A percentile compares a stretch with the other conserved stretches of the same genome.
phyloP scores from a whole-genome alignment of 2,113 vertebrate genomes.

The Chaenogobius annularis region DNA sequence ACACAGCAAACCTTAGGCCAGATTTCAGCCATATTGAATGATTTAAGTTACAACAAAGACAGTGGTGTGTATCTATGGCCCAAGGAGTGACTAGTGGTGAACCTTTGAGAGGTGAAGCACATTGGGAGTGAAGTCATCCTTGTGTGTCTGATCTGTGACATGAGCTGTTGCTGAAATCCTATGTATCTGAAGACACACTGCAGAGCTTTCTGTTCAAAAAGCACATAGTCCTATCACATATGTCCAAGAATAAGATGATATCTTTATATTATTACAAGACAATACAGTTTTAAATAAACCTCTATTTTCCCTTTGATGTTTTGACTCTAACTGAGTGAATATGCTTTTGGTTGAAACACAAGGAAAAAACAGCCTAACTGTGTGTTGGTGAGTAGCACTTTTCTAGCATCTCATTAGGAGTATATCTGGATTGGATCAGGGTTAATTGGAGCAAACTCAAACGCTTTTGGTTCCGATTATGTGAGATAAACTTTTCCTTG shows the following conservation, averaged over 20 bases:
- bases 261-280: background rate
- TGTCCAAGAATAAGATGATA: background rate
- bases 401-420: slow-evolving; percentile 52
- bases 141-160: background rate
- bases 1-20: no score
- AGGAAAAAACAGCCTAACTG: slow-evolving; percentile 44
- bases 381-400: slow-evolving; percentile 49
- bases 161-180: no score
- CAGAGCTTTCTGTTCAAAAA: background rate
- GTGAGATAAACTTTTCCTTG: slow-evolving; percentile 63
- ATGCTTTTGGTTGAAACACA: slow-evolving; percentile 27
- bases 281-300: background rate
- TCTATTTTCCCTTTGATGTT: background rate
- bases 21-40: no score
- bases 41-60: background rate
- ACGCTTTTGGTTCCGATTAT: slow-evolving; percentile 58
- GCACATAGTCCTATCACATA: no score
- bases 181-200: background rate
- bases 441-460: slow-evolving; percentile 65
- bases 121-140: background rate
- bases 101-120: background rate
- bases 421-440: slow-evolving; percentile 64
- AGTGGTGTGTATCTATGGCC: background rate
- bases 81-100: no score
- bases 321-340: slow-evolving; percentile 9